Percentiles rank a stretch among this genome's conserved stretches.
These are phyloP conservation scores for Caprella mutica DNA, from an alignment of 2,888 invertebrate species.

Conservation along the genomic window DNA sequence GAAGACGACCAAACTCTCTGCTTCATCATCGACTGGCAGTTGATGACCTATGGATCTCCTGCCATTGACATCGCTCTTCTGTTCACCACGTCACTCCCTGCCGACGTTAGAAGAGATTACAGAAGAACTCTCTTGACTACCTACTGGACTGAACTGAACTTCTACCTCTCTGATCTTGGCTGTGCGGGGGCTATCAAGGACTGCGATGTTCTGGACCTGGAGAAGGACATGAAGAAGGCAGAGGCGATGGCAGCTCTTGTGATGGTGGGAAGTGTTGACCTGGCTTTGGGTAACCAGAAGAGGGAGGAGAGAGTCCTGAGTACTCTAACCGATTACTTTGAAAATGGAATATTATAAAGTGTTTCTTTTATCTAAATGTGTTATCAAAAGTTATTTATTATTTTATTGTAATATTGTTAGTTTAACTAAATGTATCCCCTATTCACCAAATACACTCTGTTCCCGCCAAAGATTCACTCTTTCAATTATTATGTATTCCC, in stretches of 20 bases:
- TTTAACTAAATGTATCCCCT: too few species aligned
- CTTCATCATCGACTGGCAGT: conserved; percentile 69
- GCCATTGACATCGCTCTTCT: conserved; percentile 63
- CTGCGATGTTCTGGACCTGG: conserved; percentile 47
- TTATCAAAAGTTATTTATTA: too few species aligned
- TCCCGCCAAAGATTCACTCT: too few species aligned
- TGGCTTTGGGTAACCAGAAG: conserved; percentile 61
- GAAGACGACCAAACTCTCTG: conserved; percentile 45
- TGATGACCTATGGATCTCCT: conserved; percentile 56
- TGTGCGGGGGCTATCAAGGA: conserved; percentile 45
- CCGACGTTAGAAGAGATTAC: conserved; percentile 54
- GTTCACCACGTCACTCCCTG: conserved; percentile 58
- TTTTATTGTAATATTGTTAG: too few species aligned
- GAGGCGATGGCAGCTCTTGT: conserved; percentile 62
- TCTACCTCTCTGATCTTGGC: conserved; percentile 50
- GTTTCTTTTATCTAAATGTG: too few species aligned
- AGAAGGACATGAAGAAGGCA: conserved; percentile 51
- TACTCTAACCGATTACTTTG: conserved; percentile 59
- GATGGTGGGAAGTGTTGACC: conserved; percentile 69
- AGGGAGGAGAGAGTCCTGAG: conserved; percentile 64
- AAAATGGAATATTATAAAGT: conserved; percentile 52
- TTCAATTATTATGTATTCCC: too few species aligned
- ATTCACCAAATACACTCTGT: too few species aligned
- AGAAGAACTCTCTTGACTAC: conserved; percentile 52
- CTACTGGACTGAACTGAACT: conserved; percentile 56